Conservation (phyloP, 2,888 invertebrate species). For the Tolmerus cingulatus region DNA sequence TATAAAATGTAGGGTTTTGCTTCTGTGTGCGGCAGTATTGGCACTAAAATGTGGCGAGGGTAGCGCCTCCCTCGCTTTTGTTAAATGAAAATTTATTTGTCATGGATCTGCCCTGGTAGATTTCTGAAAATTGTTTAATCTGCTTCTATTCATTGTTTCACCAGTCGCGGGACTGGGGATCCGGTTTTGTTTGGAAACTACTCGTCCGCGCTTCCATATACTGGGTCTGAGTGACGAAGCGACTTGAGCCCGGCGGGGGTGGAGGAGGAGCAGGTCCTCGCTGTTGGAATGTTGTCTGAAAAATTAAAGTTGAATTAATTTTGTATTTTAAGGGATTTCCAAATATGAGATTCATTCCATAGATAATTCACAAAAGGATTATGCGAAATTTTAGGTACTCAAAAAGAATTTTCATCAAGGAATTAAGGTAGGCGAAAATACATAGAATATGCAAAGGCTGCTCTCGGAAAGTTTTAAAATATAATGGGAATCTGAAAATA, state of each 20-base stretch:
- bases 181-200: conserved; percentile 47
- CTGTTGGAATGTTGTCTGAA: conserved; percentile 56
- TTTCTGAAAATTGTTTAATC: neutral
- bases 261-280: conserved; percentile 52
- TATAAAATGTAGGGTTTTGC: neutral
- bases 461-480: neutral
- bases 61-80: neutral
- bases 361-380: neutral
- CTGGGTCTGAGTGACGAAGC: conserved; percentile 59
- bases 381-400: neutral
- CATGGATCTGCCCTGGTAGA: neutral
- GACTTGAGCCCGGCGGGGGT: conserved; percentile 55
- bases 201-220: conserved; percentile 56
- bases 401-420: neutral
- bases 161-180: conserved; percentile 47
- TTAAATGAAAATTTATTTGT: neutral
- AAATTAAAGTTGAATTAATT: neutral
- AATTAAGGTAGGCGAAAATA: neutral
- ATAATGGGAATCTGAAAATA: neutral
- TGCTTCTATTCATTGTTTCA: conserved; percentile 38
- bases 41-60: conserved; percentile 24
- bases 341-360: neutral
- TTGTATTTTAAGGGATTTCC: neutral
- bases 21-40: conserved; percentile 32
- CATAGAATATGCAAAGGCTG: neutral